A percentile compares a stretch with the other conserved stretches of the same genome.
Evolutionary conservation across 2,797 vertebrate species (phyloP).

Genomic region (Rhynchonycteris naso): DNA sequence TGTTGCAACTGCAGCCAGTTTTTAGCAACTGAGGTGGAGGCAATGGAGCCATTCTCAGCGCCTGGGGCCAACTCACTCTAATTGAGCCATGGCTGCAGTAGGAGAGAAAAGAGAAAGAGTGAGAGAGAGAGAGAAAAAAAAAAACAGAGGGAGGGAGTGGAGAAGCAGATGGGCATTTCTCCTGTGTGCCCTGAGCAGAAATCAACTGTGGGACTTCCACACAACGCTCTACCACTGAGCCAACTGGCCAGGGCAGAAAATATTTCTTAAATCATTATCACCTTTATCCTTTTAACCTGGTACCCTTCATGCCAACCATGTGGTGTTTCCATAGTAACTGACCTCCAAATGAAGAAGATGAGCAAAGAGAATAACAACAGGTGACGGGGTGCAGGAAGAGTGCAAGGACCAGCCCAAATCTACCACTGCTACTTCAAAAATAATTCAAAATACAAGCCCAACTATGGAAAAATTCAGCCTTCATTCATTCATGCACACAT

Average conservation of each 20-base stretch:
- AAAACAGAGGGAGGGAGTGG: too few species aligned
- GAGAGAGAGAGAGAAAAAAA: too few species aligned
- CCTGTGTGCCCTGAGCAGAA: too few species aligned
- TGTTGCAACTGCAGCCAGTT: too few species aligned
- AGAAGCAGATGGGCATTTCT: too few species aligned
- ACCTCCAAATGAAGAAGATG: background rate
- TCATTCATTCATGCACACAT: background rate
- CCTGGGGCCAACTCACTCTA: too few species aligned
- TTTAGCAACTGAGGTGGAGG: too few species aligned
- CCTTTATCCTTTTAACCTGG: conserved; percentile 13
- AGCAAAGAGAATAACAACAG: background rate
- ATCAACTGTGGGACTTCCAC: too few species aligned
- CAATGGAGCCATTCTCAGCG: too few species aligned
- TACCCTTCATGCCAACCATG: background rate
- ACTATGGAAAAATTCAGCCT: background rate
- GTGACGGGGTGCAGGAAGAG: background rate
- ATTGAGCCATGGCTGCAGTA: too few species aligned
- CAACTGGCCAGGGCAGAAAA: background rate
- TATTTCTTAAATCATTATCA: conserved; percentile 26
- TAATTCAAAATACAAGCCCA: background rate
- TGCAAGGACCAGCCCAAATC: background rate
- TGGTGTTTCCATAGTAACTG: background rate
- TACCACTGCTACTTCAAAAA: conserved; percentile 1
- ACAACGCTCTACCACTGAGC: too few species aligned
- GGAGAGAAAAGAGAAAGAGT: too few species aligned